These are phyloP conservation scores for Cottoperca gobio DNA, from an alignment of 2,797 vertebrate genomes.

Conservation along the genomic window DNA sequence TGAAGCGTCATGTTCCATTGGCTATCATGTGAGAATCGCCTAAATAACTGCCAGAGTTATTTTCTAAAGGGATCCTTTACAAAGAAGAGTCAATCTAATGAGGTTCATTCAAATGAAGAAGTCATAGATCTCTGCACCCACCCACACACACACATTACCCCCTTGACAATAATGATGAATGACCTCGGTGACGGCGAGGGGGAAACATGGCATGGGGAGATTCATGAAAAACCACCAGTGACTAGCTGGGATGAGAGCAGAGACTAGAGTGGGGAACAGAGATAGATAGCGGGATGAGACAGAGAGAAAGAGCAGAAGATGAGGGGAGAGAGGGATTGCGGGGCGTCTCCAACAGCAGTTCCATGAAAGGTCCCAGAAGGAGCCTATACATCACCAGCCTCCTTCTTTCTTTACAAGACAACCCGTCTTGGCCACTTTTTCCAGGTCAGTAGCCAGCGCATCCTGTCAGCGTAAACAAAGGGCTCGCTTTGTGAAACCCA, in stretches of 20 bases:
- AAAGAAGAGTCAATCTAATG: constrained; percentile 85
- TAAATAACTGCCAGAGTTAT: constrained; percentile 84
- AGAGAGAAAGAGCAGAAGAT: constrained; percentile 60
- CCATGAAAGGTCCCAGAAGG: constrained; percentile 82
- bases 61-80: constrained; percentile 85
- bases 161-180: constrained; percentile 88
- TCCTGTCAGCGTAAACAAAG: constrained; percentile 89
- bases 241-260: constrained; percentile 75
- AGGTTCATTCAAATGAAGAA: constrained; percentile 86
- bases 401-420: constrained; percentile 85
- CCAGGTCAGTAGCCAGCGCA: constrained; percentile 88
- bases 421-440: constrained; percentile 87
- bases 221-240: constrained; percentile 82
- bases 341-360: constrained; percentile 77
- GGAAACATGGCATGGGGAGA: constrained; percentile 72
- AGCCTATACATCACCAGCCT: constrained; percentile 82
- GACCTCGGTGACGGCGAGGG: constrained; percentile 78
- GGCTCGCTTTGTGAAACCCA: constrained; percentile 85
- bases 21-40: constrained; percentile 79
- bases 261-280: constrained; percentile 67
- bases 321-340: constrained; percentile 75
- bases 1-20: constrained; percentile 82
- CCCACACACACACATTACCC: constrained; percentile 83
- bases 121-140: constrained; percentile 86
- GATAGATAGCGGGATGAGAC: constrained; percentile 75